Base-by-base conservation (phyloP, 2,113 vertebrate genomes). In the Atherinomorus stipes region DNA sequence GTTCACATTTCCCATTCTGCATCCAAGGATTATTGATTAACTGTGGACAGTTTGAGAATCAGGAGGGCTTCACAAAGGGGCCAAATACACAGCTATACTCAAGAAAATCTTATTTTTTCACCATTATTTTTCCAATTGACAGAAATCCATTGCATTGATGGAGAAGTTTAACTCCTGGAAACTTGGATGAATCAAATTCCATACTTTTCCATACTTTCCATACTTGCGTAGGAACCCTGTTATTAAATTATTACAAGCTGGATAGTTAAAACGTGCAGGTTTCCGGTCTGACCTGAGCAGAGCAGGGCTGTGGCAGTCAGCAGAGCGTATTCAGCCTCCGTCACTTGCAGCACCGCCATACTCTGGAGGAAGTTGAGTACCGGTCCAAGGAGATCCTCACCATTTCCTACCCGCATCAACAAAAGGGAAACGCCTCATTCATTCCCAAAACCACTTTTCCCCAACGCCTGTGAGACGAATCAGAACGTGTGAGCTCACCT, bases 321-420 rank as follows among this genome's bases (percentile, higher is more conserved):
- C 64, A 99, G 93, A 9, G 95, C 88, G n/a, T 98, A 98, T 52
- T 99, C 96, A 0, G 92, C 91, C 73, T 96, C 96, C 0, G 94
- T 96, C 77, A 97, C 92, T n/a, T 91, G 92, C 45, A 99, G 91
- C 34, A 93, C 92, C 18, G 90, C 93, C 95, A 97, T 98, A 88
- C 95, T 98, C 93, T 95, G 95, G 87, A 95, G 97, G 94, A 98
- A 99, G 91, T 95, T 95, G 81, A 97, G 94, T 34, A 97, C 86
- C 0, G 94, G 94, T 0, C 93, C 92, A 47, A 96, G 91, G 76
- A 98, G 94, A 76, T 99, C 96, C 82, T 96, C 96, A 44, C 88
- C 91, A 80, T 90, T 85, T 83, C 93, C 98, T 97, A 86, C 61
- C 64, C 75, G 81, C 10, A n/a, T 7, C 7, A 23, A 49, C 12